Base-by-base conservation (phyloP, 2,888 invertebrate species). In the Subacronicta megacephala region DNA sequence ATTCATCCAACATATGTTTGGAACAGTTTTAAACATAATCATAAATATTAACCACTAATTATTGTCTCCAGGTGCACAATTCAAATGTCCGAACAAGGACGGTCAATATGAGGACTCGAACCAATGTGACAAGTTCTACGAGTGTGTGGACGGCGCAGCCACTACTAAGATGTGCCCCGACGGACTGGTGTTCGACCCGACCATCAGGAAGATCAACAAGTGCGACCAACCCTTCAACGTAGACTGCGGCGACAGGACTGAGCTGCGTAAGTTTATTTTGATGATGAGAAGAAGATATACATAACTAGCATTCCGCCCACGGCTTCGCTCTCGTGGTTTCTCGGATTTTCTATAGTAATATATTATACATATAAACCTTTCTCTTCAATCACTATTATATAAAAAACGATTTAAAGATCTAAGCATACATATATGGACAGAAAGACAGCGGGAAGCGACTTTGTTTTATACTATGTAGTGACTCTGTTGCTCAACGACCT, bases 171-270 rank as follows among this genome's bases (percentile, higher is more conserved):
- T 97, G 3, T 98, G 98, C 81, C 97, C 98, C 5, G 98, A 98
- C 85, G 98, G 98, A 60, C 95, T 98, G 33, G 97, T 98, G 45
- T 98, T 98, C 89, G 98, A 98, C 94, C 97, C 96, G 0, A 90
- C 96, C 72, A 98, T 97, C 87, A 96, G 98, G 79, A 97, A 97
- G 92, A 95, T 97, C 85, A 98, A 98, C 95, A 98, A 98, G 86
- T 98, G 98, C 84, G 98, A 98, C 91, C 98, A 98, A 84, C 97
- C 98, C 83, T 98, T 98, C 96, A 98, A 98, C 83, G 97, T 98
- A 16, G 98, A 98, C 86, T 98, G 98, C 81, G 98, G 97, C 47
- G 97, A 98, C 85, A 96, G 98, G 85, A 95, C 96, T 45, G 97
- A 98, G 90, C 95, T 98, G 67, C 98, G 98, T 98, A 95, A 97